Conservation (phyloP, 2,113 vertebrate species). For the Alouatta palliata region DNA sequence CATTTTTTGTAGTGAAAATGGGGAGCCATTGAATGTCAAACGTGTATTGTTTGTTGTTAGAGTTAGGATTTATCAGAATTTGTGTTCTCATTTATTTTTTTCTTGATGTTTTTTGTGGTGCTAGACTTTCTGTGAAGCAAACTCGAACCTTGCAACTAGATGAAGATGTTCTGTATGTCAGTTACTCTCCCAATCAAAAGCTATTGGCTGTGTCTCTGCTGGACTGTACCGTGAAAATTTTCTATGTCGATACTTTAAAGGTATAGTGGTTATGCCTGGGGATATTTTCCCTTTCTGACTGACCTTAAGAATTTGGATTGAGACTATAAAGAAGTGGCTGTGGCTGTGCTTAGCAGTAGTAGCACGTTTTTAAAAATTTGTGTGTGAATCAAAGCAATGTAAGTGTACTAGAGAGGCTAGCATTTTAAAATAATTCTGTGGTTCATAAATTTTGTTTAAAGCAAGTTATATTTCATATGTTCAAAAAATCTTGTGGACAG, state of each 20-base stretch:
- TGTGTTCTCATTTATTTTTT: neutral
- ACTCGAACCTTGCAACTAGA: conserved; percentile 92
- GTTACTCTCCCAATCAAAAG: conserved; percentile 91
- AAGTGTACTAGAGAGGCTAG: neutral
- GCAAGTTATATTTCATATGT: neutral
- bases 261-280: conserved; percentile 74
- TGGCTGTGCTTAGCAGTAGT: neutral
- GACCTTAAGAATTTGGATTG: neutral
- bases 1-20: neutral
- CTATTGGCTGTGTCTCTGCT: conserved; percentile 93
- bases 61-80: neutral
- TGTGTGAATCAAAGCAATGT: neutral
- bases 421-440: neutral
- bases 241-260: conserved; percentile 96
- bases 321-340: neutral
- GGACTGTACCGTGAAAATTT: conserved; percentile 97
- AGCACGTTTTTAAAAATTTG: neutral
- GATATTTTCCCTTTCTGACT: conserved; percentile 28
- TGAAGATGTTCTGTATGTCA: conserved; percentile 95
- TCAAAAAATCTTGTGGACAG: neutral
- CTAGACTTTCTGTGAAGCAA: conserved; percentile 92
- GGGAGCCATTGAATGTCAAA: neutral
- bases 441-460: neutral
- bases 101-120: neutral
- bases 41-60: neutral